A percentile compares a stretch with the other conserved stretches of the same genome.
These are phyloP conservation scores for Trissoscelio sp. DNA, from an alignment of 2,888 invertebrate genomes.

Conservation along the genomic window DNA sequence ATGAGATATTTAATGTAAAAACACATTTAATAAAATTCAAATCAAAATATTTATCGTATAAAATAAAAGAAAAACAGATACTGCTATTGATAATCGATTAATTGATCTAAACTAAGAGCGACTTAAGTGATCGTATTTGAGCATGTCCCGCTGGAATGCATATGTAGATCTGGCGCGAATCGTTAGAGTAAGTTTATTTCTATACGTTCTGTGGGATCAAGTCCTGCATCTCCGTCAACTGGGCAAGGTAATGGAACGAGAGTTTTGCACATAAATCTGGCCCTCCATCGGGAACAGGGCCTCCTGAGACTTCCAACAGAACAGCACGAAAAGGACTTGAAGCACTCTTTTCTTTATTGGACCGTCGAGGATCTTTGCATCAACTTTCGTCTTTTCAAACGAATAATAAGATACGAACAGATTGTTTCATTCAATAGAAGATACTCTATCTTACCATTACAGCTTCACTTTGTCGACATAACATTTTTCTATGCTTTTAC, in stretches of 20 bases:
- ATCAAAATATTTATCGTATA: too few species aligned
- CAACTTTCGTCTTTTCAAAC: slow-evolving; percentile 75
- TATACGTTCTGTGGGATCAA: slow-evolving; percentile 80
- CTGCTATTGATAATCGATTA: too few species aligned
- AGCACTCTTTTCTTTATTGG: slow-evolving; percentile 82
- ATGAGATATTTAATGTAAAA: too few species aligned
- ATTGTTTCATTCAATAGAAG: slow-evolving; percentile 65
- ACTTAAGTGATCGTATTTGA: neutral
- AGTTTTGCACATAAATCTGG: slow-evolving; percentile 83
- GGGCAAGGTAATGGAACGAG: slow-evolving; percentile 75
- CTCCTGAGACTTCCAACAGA: slow-evolving; percentile 79
- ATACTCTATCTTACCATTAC: slow-evolving; percentile 28
- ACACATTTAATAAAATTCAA: too few species aligned
- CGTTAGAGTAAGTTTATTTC: slow-evolving; percentile 80
- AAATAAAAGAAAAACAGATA: too few species aligned
- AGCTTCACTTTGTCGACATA: neutral
- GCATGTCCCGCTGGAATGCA: slow-evolving; percentile 67
- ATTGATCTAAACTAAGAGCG: neutral
- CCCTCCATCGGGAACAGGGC: slow-evolving; percentile 78
- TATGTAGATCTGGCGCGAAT: slow-evolving; percentile 78
- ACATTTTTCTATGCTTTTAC: neutral
- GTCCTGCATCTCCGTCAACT: slow-evolving; percentile 79
- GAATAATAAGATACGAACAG: slow-evolving; percentile 73
- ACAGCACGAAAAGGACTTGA: slow-evolving; percentile 80
- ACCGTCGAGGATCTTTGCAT: slow-evolving; percentile 79